A percentile compares a stretch with the other conserved stretches of the same genome.
phyloP scores from a whole-genome alignment of 2,797 vertebrate genomes.

The Cercopithecus mitis region DNA sequence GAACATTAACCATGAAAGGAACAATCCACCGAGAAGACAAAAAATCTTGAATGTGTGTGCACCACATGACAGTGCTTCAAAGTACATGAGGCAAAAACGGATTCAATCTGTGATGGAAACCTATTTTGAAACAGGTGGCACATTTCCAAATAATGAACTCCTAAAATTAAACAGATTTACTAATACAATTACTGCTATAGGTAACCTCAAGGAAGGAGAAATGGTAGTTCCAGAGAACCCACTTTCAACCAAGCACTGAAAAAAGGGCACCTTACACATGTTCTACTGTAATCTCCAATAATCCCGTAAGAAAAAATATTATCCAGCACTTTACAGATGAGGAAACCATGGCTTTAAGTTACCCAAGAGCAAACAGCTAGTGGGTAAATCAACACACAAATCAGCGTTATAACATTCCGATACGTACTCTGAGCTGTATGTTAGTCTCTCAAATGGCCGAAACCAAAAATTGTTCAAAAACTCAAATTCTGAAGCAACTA shows the following conservation, averaged over 20 bases:
- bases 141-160: neutral
- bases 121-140: neutral
- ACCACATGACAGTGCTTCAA: neutral
- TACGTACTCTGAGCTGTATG: accelerated
- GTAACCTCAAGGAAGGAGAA: neutral
- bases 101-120: neutral
- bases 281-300: neutral
- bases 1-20: neutral
- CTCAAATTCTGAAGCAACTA: neutral
- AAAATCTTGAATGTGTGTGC: neutral
- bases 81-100: neutral
- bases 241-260: neutral
- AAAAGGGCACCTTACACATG: neutral
- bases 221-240: neutral
- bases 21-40: neutral
- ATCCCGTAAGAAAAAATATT: neutral
- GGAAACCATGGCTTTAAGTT: neutral
- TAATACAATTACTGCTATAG: accelerated
- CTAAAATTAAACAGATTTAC: neutral
- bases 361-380: neutral
- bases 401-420: neutral
- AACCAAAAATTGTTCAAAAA: neutral
- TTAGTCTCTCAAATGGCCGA: neutral
- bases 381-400: neutral
- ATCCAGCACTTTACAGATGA: neutral